Evolutionary conservation across 2,113 vertebrate genomes (phyloP), one percentile per base, ranked within the genome.

Genomic region (Tauraco erythrolophus): DNA sequence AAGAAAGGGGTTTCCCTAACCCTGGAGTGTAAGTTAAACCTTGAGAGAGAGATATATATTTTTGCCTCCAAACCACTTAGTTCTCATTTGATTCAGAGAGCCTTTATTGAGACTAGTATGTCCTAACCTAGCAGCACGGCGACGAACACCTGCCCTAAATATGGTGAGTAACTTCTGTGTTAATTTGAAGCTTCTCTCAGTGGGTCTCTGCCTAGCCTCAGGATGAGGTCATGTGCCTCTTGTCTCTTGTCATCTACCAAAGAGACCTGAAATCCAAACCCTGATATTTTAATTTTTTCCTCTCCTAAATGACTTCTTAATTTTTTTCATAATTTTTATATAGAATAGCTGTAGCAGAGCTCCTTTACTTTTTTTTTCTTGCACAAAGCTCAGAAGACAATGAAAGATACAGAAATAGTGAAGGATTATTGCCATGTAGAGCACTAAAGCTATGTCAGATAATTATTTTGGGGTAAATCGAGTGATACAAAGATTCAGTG

Each of bases 1-100:
- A 95, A 95, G 95, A 96, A 96, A 95, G 98, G 98, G 97, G 83
- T 97, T 98, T 98, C 98, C 97, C 96, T 98, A 91, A 95, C 94
- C 33, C 86, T 94, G 91, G 97, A 8, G 53, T 94, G 97, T 95
- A 97, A 97, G 86, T 97, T 97, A 97, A 97, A 96, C 94, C 96
- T 98, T 98, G 95, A 97, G 83, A 74, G 14, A 74, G 14, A 62
- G 4, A 53, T 4, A 75, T 53, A 71, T 62, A 92, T 88, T 81
- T 95, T 66, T 93, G 89, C 94, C 80, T 97, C 91, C 95, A 97
- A 98, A 97, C 91, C 97, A 76, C 96, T 74, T 87, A 95, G 92
- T 97, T 90, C 79, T 96, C 72, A 48, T 97, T 97, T 98, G 96
- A 98, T 98, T 97, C 97, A 95, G 91, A 86, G 87, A 93, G 83